Conservation (phyloP, 1,140 invertebrate genomes). For the Sarcophaga peregrina region DNA sequence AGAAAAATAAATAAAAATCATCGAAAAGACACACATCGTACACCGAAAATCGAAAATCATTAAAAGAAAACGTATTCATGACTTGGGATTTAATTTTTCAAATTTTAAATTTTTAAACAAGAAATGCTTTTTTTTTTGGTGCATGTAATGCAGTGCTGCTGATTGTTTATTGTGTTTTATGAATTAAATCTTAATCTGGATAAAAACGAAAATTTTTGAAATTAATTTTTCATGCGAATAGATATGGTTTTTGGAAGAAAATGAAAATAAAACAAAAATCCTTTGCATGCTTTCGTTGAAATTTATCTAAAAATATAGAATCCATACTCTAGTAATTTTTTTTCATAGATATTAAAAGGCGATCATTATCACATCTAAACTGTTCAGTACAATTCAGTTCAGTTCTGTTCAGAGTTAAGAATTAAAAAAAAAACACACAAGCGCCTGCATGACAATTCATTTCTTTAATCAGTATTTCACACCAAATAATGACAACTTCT, state of each 20-base stretch:
- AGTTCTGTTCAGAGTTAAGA: no score
- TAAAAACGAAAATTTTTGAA: slow-evolving; percentile 23
- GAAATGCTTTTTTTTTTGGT: no score
- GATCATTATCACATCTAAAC: slow-evolving; percentile 39
- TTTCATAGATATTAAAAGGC: slow-evolving; percentile 2
- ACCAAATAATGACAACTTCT: slow-evolving; percentile 6
- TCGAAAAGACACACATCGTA: background rate
- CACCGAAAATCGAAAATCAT: background rate
- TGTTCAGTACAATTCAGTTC: background rate
- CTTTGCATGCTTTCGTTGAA: background rate
- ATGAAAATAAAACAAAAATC: background rate
- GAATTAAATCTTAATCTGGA: slow-evolving; percentile 22
- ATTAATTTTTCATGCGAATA: slow-evolving; percentile 11
- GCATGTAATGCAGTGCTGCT: no score
- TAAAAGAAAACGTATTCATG: no score
- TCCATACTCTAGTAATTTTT: background rate
- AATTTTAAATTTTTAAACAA: no score
- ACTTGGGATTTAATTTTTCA: no score
- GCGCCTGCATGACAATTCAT: slow-evolving; percentile 17
- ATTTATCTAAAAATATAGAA: no score
- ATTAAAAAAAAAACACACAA: background rate
- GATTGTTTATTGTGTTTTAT: background rate
- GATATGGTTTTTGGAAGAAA: background rate
- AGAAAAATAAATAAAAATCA: background rate
- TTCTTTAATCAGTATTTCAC: background rate